Conservation (phyloP, 2,113 vertebrate genomes). For the Pyrgilauda ruficollis region DNA sequence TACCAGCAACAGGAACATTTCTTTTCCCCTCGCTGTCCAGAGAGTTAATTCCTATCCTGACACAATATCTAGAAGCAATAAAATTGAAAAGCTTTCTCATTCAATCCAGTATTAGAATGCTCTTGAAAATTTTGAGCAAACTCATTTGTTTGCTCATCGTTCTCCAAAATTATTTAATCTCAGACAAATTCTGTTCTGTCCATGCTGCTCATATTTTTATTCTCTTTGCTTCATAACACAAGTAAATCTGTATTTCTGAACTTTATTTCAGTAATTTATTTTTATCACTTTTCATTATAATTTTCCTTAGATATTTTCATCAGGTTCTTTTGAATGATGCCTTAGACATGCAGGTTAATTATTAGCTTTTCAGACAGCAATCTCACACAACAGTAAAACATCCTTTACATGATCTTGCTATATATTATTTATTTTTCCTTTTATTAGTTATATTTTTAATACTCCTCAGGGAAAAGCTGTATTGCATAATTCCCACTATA, state of each 20-base stretch:
- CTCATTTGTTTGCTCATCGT: not conserved
- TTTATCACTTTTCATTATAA: not conserved
- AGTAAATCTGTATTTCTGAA: not conserved
- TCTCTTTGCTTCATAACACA: not conserved
- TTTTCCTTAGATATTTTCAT: not conserved
- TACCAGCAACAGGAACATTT: not conserved
- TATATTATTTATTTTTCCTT: not conserved
- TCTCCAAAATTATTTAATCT: not conserved
- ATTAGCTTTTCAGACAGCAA: not conserved
- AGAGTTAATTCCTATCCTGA: not conserved
- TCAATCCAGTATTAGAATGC: not conserved
- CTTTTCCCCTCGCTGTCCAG: not conserved
- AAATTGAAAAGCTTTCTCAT: not conserved
- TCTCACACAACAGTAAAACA: not conserved
- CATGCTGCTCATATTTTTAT: not conserved
- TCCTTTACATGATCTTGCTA: not conserved
- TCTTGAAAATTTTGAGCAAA: not conserved
- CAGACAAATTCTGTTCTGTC: not conserved
- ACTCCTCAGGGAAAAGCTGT: not conserved
- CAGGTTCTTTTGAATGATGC: not conserved
- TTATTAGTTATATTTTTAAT: not conserved
- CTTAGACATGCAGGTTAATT: not conserved
- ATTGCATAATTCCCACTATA: slow-evolving; percentile 1
- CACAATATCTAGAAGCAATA: not conserved
- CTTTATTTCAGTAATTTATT: not conserved